These are phyloP conservation scores for Bombus difficillimus DNA, from an alignment of 1,140 invertebrate genomes.

Conservation along the genomic window DNA sequence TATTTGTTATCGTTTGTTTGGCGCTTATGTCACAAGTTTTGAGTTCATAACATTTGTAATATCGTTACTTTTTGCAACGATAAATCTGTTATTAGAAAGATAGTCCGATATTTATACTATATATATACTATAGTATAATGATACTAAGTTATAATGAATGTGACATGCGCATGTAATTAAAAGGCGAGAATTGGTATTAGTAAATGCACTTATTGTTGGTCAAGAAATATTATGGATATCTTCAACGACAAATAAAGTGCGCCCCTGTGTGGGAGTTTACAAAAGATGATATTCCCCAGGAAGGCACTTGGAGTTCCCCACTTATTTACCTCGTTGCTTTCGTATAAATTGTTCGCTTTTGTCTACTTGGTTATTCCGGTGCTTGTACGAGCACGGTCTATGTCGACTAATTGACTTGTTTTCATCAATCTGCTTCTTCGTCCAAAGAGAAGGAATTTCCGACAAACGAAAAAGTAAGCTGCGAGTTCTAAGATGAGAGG, in stretches of 20 bases:
- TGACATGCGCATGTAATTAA: too few relatives aligned
- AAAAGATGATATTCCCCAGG: background rate
- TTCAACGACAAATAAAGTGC: background rate
- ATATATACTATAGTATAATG: too few relatives aligned
- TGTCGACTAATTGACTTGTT: background rate
- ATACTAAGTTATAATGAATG: too few relatives aligned
- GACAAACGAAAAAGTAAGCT: background rate
- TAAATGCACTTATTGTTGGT: too few relatives aligned
- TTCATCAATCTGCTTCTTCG: background rate
- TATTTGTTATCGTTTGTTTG: too few relatives aligned
- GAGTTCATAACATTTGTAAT: too few relatives aligned
- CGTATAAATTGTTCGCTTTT: constrained; percentile 24
- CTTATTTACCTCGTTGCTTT: constrained; percentile 19
- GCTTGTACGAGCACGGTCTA: background rate
- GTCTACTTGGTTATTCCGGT: background rate
- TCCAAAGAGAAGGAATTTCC: too few relatives aligned
- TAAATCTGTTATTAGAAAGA: too few relatives aligned
- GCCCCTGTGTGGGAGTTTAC: background rate
- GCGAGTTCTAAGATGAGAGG: background rate
- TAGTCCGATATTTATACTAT: too few relatives aligned
- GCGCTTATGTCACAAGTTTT: too few relatives aligned
- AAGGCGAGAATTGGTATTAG: too few relatives aligned
- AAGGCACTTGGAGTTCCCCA: constrained; percentile 25
- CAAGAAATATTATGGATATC: background rate
- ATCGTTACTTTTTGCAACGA: too few relatives aligned